These are phyloP conservation scores for Momotus momota DNA, from an alignment of 2,797 vertebrate species.

Conservation along the genomic window DNA sequence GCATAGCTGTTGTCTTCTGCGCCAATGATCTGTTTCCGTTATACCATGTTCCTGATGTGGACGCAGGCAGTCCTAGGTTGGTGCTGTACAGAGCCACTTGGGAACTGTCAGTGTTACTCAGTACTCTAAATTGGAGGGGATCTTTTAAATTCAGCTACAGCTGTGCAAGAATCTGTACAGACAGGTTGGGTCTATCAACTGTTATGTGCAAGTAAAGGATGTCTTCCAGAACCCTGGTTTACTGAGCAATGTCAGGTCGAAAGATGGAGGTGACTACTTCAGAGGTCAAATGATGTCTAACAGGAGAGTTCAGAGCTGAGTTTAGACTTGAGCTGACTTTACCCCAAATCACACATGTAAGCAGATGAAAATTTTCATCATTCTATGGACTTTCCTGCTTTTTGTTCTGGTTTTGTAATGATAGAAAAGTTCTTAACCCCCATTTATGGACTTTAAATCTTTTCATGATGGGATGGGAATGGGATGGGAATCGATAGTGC, in stretches of 20 bases:
- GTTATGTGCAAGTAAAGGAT: fast-evolving
- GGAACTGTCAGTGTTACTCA: neutral
- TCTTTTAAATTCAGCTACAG: neutral
- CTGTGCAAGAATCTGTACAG: neutral
- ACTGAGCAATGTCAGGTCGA: neutral
- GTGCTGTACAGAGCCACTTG: neutral
- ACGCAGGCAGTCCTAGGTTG: neutral
- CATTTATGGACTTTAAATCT: neutral
- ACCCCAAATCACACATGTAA: neutral
- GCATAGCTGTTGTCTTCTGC: neutral
- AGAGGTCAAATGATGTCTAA: neutral
- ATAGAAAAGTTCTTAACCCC: neutral
- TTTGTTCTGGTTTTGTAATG: neutral
- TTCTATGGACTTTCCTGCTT: neutral
- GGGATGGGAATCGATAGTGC: fast-evolving
- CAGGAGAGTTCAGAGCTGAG: neutral
- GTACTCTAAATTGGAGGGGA: neutral
- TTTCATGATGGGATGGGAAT: neutral
- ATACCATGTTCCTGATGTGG: neutral
- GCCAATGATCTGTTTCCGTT: neutral
- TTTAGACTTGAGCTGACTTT: neutral
- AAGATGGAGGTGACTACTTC: neutral
- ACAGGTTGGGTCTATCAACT: neutral
- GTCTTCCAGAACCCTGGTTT: neutral
- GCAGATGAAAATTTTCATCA: neutral